phyloP scores from a whole-genome alignment of 2,113 vertebrate genomes.

The Bubo bubo region DNA sequence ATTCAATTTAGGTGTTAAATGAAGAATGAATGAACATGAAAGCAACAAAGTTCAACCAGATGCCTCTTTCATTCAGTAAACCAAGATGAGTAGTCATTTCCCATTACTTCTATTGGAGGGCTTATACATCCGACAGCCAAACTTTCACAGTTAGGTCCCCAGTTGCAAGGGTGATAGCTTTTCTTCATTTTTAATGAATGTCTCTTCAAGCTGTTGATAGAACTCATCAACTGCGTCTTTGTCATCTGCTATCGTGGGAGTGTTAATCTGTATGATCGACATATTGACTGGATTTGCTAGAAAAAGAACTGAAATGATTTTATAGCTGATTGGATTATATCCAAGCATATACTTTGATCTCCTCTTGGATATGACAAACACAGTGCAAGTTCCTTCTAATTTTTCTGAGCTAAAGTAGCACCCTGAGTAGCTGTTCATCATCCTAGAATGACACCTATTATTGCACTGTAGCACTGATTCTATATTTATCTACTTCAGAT shows the following conservation, averaged over 20 bases:
- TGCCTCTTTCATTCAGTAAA: neutral
- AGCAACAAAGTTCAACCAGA: neutral
- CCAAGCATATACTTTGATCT: conserved; percentile 28
- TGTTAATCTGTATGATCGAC: conserved; percentile 46
- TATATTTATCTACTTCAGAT: neutral
- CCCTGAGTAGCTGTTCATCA: neutral
- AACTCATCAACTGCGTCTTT: conserved; percentile 29
- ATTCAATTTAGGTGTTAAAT: neutral
- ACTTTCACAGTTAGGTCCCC: neutral
- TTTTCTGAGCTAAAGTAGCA: conserved; percentile 26
- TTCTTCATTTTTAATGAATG: conserved; percentile 25
- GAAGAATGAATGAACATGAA: neutral
- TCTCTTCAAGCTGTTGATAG: conserved; percentile 21
- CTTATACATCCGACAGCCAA: neutral
- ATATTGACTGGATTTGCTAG: conserved; percentile 49
- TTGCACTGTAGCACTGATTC: neutral
- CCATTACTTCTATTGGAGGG: neutral
- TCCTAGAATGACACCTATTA: conserved; percentile 1
- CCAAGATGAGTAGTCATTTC: neutral
- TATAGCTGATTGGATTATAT: conserved; percentile 41
- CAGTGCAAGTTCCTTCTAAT: neutral
- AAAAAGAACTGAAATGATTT: conserved; percentile 45
- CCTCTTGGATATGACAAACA: conserved; percentile 1
- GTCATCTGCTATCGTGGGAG: conserved; percentile 54
- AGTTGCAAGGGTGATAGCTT: conserved; percentile 12